Conservation (phyloP, 1,140 invertebrate genomes). For the Lepidostoma basale region DNA sequence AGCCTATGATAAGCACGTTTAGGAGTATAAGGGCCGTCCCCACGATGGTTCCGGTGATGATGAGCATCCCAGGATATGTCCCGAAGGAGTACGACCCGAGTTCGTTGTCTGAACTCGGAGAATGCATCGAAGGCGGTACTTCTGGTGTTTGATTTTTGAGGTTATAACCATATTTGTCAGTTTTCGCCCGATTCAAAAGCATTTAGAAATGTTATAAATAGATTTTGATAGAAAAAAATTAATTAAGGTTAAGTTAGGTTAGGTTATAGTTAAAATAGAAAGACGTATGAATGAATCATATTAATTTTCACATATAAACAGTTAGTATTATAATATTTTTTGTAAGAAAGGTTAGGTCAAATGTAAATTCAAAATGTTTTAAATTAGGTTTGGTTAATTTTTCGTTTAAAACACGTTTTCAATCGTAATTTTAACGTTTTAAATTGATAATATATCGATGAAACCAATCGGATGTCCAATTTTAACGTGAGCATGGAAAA, state of each 20-base stretch:
- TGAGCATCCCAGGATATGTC: constrained; percentile 53
- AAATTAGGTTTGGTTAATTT: constrained; percentile 5
- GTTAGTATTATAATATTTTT: no score
- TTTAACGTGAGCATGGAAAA: constrained; percentile 29
- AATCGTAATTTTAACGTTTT: neutral
- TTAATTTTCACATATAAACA: no score
- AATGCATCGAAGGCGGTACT: constrained; percentile 58
- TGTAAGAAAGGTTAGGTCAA: no score
- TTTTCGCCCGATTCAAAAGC: no score
- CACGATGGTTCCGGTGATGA: constrained; percentile 60
- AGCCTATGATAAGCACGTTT: constrained; percentile 86
- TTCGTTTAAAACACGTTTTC: no score
- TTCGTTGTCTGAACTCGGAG: constrained; percentile 55
- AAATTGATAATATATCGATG: neutral
- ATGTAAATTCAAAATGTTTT: no score
- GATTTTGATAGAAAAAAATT: no score
- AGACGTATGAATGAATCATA: neutral
- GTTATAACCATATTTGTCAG: no score
- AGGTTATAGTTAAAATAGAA: neutral
- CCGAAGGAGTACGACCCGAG: constrained; percentile 53
- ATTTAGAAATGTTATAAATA: no score
- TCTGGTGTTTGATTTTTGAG: constrained; percentile 44
- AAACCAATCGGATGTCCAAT: constrained; percentile 28
- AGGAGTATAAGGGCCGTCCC: constrained; percentile 73
- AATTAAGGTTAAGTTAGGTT: constrained; percentile 25